These are phyloP conservation scores for Holothuria scabra DNA, from an alignment of 53 echinoderm and acorn worm genomes.

Conservation along the genomic window DNA sequence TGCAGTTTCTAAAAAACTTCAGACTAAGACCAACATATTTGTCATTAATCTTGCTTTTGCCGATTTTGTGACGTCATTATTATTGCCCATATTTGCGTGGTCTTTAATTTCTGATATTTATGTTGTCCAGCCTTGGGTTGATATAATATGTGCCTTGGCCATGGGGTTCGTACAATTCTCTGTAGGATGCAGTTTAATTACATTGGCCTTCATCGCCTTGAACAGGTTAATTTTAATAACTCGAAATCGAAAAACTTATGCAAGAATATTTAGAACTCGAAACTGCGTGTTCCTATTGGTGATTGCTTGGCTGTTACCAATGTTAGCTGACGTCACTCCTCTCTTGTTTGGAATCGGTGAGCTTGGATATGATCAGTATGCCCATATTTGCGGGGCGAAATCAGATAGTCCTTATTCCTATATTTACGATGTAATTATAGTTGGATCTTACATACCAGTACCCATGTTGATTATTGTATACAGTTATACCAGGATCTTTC, in stretches of 20 bases:
- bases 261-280: neutral
- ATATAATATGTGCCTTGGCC: slow-evolving; percentile 17
- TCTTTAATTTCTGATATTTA: slow-evolving; percentile 18
- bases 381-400: slow-evolving; percentile 22
- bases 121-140: neutral
- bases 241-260: neutral
- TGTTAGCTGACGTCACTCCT: slow-evolving; percentile 26
- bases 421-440: slow-evolving; percentile 21
- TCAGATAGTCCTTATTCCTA: neutral
- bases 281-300: slow-evolving; percentile 31
- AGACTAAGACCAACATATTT: slow-evolving; percentile 25
- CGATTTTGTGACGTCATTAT: slow-evolving; percentile 7
- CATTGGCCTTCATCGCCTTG: slow-evolving; percentile 16
- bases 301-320: slow-evolving; percentile 41
- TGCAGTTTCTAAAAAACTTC: slow-evolving; percentile 8
- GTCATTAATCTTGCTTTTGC: slow-evolving; percentile 27
- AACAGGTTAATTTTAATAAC: slow-evolving; percentile 27
- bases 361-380: slow-evolving; percentile 39
- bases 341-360: slow-evolving; percentile 54
- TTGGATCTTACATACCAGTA: neutral
- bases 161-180: neutral
- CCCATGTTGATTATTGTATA: slow-evolving; percentile 23
- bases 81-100: slow-evolving; percentile 36
- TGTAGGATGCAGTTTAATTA: slow-evolving; percentile 23
- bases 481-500: slow-evolving; percentile 28